phyloP scores from a whole-genome alignment of 2,113 vertebrate species.

The Pogonocichla stellata region DNA sequence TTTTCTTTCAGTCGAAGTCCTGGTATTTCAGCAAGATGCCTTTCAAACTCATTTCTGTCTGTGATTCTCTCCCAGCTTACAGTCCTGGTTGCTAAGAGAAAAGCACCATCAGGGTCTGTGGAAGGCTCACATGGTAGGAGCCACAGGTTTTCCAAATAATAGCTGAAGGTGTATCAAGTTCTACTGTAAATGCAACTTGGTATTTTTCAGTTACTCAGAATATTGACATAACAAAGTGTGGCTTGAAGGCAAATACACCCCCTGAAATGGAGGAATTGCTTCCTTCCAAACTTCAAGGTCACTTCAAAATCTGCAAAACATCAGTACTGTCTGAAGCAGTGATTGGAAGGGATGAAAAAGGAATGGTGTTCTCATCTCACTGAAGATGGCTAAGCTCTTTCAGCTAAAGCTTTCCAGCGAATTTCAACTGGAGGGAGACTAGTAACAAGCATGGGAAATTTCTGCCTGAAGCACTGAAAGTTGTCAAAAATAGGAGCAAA shows the following conservation, averaged over 20 bases:
- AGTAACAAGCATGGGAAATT: background rate
- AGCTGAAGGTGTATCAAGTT: background rate
- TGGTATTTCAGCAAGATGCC: background rate
- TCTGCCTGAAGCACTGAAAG: background rate
- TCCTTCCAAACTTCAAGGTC: constrained; percentile 15
- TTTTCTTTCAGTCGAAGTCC: background rate
- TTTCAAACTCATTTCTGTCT: background rate
- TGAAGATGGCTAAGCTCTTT: background rate
- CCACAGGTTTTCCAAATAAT: background rate
- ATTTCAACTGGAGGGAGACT: background rate
- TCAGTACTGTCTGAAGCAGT: background rate
- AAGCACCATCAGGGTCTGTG: background rate
- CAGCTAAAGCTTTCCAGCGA: background rate
- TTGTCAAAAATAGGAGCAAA: background rate
- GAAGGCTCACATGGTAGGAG: background rate
- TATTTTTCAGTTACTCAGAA: background rate
- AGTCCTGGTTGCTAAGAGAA: background rate
- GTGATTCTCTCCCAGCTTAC: background rate
- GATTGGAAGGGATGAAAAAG: background rate
- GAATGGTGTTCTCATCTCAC: background rate
- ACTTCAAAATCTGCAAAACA: background rate
- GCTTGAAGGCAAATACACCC: background rate
- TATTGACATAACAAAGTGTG: background rate
- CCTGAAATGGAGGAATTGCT: background rate
- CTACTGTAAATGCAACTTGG: background rate